Conservation (phyloP, 1,140 invertebrate species). For the Ips typographus region DNA sequence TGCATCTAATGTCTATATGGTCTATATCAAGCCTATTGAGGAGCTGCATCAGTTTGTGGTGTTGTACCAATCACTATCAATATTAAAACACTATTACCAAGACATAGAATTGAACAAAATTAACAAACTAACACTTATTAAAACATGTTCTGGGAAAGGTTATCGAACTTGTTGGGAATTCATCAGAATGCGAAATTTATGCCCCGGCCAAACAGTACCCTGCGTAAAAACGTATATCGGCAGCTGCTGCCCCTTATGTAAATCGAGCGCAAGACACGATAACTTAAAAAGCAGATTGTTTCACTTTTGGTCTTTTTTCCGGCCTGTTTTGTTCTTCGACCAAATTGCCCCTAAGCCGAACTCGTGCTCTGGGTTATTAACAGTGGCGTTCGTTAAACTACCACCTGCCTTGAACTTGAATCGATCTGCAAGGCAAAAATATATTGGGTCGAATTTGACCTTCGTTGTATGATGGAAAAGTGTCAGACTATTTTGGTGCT, state of each 20-base stretch:
- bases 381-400: constrained; percentile 6
- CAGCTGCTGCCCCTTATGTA: constrained; percentile 28
- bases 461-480: too few relatives aligned
- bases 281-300: constrained; percentile 22
- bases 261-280: constrained; percentile 25
- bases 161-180: constrained; percentile 3
- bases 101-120: too few relatives aligned
- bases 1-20: too few relatives aligned
- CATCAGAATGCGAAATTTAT: constrained; percentile 22
- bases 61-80: too few relatives aligned
- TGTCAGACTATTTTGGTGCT: too few relatives aligned
- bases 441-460: too few relatives aligned
- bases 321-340: not conserved
- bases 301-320: constrained; percentile 22
- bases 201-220: constrained; percentile 21
- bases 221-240: constrained; percentile 20
- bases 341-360: constrained; percentile 27
- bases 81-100: too few relatives aligned
- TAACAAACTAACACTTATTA: too few relatives aligned
- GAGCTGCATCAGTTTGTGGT: too few relatives aligned
- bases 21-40: too few relatives aligned
- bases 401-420: too few relatives aligned
- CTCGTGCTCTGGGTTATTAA: constrained; percentile 27
- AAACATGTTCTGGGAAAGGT: not conserved
- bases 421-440: too few relatives aligned